Evolutionary conservation across 2,888 invertebrate species (phyloP).

Genomic region (Athalia rosae): DNA sequence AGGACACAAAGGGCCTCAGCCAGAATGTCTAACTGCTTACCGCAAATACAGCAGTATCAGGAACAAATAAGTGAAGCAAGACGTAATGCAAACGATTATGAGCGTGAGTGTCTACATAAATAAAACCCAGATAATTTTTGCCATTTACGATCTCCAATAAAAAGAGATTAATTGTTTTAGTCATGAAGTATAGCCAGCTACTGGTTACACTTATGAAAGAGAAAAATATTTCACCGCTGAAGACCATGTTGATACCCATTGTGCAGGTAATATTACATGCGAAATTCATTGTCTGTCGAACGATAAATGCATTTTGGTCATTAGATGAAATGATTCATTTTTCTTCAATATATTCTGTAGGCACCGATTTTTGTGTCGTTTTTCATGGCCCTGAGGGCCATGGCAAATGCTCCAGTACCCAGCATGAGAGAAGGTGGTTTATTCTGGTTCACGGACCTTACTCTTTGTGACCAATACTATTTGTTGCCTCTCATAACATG

Average conservation of each 20-base stretch:
- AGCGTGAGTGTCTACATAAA: slow-evolving; percentile 73
- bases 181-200: slow-evolving; percentile 85
- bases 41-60: slow-evolving; percentile 89
- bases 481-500: slow-evolving; percentile 90
- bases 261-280: slow-evolving; percentile 78
- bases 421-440: slow-evolving; percentile 92
- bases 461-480: slow-evolving; percentile 92
- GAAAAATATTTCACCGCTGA: slow-evolving; percentile 87
- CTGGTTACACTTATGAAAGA: slow-evolving; percentile 88
- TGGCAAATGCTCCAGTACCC: slow-evolving; percentile 94
- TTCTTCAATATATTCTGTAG: slow-evolving; percentile 66
- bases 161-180: slow-evolving; percentile 66
- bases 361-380: slow-evolving; percentile 93
- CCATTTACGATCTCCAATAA: slow-evolving; percentile 2
- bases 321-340: no score
- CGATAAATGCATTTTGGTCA: no score
- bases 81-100: slow-evolving; percentile 86
- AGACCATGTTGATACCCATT: slow-evolving; percentile 85
- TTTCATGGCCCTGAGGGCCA: slow-evolving; percentile 89
- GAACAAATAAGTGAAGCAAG: slow-evolving; percentile 91
- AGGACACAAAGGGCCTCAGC: slow-evolving; percentile 87
- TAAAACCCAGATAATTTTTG: slow-evolving; percentile 14
- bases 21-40: slow-evolving; percentile 88
- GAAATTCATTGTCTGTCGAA: no score
- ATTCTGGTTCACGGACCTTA: slow-evolving; percentile 95